A percentile compares a stretch with the other conserved stretches of the same genome.
Conservation (phyloP, 2,797 vertebrate species). For the Labroides dimidiatus region DNA sequence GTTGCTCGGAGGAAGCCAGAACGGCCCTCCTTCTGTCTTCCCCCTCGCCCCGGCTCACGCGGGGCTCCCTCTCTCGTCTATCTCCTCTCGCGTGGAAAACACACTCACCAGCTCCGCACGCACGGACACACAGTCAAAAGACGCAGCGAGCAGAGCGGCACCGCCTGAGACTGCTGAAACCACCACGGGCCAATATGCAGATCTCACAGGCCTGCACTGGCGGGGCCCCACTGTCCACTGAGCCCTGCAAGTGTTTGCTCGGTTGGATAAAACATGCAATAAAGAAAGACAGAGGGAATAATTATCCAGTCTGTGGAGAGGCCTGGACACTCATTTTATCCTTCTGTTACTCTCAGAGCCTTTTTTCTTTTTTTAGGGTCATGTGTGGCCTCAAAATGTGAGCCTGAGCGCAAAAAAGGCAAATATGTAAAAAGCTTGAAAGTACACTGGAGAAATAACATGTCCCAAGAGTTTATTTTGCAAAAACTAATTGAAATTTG, state of each 20-base stretch:
- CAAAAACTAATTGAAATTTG: neutral
- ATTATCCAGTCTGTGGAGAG: constrained; percentile 57
- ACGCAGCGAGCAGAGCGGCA: constrained; percentile 29
- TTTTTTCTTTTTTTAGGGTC: neutral
- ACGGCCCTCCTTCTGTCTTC: constrained; percentile 91
- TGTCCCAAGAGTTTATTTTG: neutral
- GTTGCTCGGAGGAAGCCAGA: constrained; percentile 91
- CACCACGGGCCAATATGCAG: constrained; percentile 82
- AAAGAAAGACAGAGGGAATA: constrained; percentile 60
- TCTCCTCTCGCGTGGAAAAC: constrained; percentile 83
- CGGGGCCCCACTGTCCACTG: constrained; percentile 44
- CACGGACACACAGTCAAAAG: constrained; percentile 59
- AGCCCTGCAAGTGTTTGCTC: constrained; percentile 69
- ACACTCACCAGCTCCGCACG: constrained; percentile 82
- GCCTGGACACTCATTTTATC: constrained; percentile 32
- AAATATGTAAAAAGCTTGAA: neutral
- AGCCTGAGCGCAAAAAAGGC: neutral
- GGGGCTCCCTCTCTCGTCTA: constrained; percentile 66
- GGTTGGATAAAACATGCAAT: constrained; percentile 68
- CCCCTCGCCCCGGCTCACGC: constrained; percentile 66
- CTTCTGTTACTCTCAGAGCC: constrained; percentile 30
- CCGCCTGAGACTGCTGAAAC: constrained; percentile 61
- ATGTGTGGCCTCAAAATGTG: neutral
- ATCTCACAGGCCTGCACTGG: constrained; percentile 66
- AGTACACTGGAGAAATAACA: neutral